A percentile compares a stretch with the other conserved stretches of the same genome.
Conservation (phyloP, 2,888 invertebrate species). For the Ecdyonurus torrentis region DNA sequence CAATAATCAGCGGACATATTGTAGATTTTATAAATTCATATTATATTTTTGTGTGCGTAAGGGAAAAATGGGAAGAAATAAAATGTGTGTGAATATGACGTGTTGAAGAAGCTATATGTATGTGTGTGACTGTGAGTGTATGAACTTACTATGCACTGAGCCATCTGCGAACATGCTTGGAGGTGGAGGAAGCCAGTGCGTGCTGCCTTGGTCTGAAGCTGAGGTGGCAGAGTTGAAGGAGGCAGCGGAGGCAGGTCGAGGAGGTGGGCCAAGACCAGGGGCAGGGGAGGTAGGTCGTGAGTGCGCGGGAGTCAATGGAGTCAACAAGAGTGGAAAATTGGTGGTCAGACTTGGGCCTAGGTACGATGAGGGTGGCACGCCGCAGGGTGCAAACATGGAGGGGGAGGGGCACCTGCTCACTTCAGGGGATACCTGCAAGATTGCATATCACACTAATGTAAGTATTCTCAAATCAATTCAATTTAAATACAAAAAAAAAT, state of each 20-base stretch:
- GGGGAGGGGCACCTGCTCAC: constrained; percentile 33
- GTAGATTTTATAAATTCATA: too few species aligned
- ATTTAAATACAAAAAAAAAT: background rate
- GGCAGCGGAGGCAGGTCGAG: background rate
- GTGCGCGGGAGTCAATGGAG: background rate
- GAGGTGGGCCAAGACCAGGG: background rate
- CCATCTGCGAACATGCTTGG: constrained; percentile 1
- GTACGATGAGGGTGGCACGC: background rate
- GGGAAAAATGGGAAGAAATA: too few species aligned
- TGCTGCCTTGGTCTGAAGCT: background rate
- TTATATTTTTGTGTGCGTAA: too few species aligned
- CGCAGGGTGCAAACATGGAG: constrained; percentile 14
- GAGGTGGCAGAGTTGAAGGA: background rate
- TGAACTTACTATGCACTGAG: background rate
- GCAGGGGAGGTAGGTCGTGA: background rate
- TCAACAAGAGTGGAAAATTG: background rate
- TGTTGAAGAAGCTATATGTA: too few species aligned
- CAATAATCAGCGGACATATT: too few species aligned
- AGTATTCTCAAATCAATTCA: background rate
- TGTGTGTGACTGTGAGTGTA: too few species aligned
- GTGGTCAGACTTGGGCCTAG: background rate
- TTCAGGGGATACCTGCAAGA: constrained; percentile 18
- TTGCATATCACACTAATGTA: background rate
- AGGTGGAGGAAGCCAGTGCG: background rate
- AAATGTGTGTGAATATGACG: too few species aligned